phyloP scores from a whole-genome alignment of 2,797 vertebrate species.

The Tachyglossus aculeatus region DNA sequence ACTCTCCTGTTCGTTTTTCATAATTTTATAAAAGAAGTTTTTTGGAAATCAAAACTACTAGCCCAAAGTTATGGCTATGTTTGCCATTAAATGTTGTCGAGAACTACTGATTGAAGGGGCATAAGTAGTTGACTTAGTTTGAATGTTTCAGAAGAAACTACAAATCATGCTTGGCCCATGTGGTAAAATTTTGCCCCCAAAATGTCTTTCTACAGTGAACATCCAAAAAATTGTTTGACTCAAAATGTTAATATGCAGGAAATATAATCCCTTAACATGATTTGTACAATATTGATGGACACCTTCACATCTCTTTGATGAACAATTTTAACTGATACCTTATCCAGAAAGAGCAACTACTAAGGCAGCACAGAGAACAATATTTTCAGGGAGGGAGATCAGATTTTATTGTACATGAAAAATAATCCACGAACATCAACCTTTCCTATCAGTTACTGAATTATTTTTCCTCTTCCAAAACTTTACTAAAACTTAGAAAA shows the following conservation, averaged over 20 bases:
- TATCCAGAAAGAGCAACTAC: not conserved
- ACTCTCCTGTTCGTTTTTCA: constrained; percentile 27
- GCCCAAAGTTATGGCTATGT: not conserved
- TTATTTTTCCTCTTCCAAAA: constrained; percentile 33
- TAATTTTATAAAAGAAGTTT: constrained; percentile 15
- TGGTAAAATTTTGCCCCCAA: too few species aligned
- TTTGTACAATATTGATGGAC: constrained; percentile 1
- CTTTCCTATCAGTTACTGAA: not conserved
- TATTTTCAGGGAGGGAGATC: too few species aligned
- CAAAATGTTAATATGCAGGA: not conserved
- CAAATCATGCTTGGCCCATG: not conserved
- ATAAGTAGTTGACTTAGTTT: not conserved
- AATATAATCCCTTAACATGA: not conserved
- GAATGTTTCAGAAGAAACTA: not conserved
- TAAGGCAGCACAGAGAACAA: not conserved
- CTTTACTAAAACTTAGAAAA: constrained; percentile 18
- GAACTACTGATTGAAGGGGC: constrained; percentile 15
- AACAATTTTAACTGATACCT: not conserved
- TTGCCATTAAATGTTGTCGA: not conserved
- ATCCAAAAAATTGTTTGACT: not conserved
- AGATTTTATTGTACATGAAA: constrained; percentile 15
- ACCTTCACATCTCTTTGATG: too few species aligned
- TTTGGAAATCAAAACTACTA: not conserved
- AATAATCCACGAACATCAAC: not conserved
- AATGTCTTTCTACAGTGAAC: not conserved